A percentile compares a stretch with the other conserved stretches of the same genome.
Evolutionary conservation across 2,888 invertebrate species (phyloP).

Genomic region (Troilus luridus): DNA sequence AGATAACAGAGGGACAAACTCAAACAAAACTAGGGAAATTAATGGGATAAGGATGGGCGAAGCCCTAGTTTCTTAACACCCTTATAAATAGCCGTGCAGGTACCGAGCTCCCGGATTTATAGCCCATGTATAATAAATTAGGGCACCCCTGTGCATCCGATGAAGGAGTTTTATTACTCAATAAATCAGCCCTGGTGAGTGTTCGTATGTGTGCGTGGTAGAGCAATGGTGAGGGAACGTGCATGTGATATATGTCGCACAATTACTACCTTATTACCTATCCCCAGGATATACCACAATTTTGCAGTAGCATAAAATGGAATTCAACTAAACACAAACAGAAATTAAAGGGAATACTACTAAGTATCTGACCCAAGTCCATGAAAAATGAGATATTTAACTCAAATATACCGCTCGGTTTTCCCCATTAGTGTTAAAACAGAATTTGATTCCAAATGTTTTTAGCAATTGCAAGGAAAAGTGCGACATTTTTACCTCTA

Average conservation of each 20-base stretch:
- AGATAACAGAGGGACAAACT: not conserved
- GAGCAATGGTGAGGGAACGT: not conserved
- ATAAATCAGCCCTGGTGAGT: conserved; percentile 14
- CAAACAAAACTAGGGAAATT: conserved; percentile 30
- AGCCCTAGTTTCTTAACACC: conserved; percentile 10
- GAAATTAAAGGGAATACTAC: not conserved
- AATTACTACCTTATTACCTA: conserved; percentile 16
- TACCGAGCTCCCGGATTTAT: conserved; percentile 25
- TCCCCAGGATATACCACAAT: not conserved
- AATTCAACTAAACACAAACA: not conserved
- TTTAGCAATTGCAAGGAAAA: too few relatives aligned
- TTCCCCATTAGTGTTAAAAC: too few relatives aligned
- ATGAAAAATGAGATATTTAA: too few relatives aligned
- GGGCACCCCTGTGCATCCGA: not conserved
- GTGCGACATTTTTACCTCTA: too few relatives aligned
- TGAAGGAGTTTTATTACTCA: conserved; percentile 42
- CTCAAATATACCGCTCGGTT: too few relatives aligned
- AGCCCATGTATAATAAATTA: conserved; percentile 47
- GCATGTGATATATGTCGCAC: not conserved
- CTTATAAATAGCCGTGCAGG: conserved; percentile 22
- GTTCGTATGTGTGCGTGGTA: not conserved
- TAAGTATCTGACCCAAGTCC: too few relatives aligned
- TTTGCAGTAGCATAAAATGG: not conserved
- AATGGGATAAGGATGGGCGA: not conserved
- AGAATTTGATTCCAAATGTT: too few relatives aligned